phyloP scores from a whole-genome alignment of 2,888 invertebrate genomes.

The Brachypterus glaber region DNA sequence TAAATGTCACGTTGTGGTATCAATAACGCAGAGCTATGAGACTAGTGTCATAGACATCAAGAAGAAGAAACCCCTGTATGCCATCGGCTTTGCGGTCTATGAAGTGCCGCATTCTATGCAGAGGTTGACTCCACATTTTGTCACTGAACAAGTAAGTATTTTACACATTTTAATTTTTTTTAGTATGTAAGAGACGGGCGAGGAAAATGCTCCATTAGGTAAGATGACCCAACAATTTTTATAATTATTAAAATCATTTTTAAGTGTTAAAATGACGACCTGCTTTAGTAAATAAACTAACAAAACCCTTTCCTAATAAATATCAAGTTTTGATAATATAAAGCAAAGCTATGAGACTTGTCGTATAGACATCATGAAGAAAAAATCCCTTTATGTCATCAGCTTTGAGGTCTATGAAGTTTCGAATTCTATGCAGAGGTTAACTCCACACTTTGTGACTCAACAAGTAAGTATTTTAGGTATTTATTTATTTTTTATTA shows the following conservation, averaged over 20 bases:
- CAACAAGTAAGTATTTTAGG: constrained; percentile 53
- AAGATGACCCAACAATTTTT: no score
- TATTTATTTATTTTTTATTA: no score
- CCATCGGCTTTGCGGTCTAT: constrained; percentile 63
- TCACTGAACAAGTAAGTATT: constrained; percentile 45
- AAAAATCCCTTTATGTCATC: constrained; percentile 49
- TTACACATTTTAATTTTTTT: constrained; percentile 4
- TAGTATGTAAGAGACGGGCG: no score
- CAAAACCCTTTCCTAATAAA: no score
- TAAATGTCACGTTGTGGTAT: constrained; percentile 65
- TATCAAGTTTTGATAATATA: constrained; percentile 63
- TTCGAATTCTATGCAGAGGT: constrained; percentile 50
- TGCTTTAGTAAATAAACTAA: no score
- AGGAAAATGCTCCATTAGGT: no score
- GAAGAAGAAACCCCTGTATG: constrained; percentile 46
- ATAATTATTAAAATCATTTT: no score
- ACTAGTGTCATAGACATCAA: constrained; percentile 41
- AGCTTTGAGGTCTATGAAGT: constrained; percentile 66
- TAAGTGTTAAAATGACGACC: no score
- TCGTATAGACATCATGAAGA: constrained; percentile 41
- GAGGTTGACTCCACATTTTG: constrained; percentile 51
- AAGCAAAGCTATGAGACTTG: constrained; percentile 54
- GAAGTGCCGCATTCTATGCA: constrained; percentile 55
- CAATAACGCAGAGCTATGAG: constrained; percentile 59
- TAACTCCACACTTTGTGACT: constrained; percentile 51